Evolutionary conservation across 2,113 vertebrate genomes (phyloP).

Genomic region (Thermophis baileyi): DNA sequence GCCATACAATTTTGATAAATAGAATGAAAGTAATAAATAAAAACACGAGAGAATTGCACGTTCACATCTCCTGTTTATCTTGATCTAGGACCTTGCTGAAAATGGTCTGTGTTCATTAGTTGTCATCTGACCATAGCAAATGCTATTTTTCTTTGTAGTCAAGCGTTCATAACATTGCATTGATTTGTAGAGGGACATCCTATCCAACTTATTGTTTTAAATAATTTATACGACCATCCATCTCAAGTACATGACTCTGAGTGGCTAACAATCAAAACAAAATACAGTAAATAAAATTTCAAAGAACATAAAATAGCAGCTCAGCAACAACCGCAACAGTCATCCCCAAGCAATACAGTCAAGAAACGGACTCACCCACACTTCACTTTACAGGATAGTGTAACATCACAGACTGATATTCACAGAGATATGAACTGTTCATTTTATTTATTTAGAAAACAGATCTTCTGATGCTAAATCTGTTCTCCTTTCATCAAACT

Average conservation of each 20-base stretch:
- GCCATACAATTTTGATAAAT: too few species aligned
- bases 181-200: neutral
- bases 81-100: conserved; percentile 38
- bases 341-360: neutral
- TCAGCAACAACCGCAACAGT: neutral
- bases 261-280: neutral
- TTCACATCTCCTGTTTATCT: conserved; percentile 35
- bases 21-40: too few species aligned
- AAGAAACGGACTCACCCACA: conserved; percentile 1
- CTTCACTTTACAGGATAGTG: conserved; percentile 62
- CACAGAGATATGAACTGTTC: conserved; percentile 59
- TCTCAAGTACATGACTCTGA: neutral
- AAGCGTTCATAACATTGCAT: conserved; percentile 24
- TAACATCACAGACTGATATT: conserved; percentile 54
- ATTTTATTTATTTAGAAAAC: conserved; percentile 52
- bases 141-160: conserved; percentile 29
- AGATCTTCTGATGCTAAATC: neutral
- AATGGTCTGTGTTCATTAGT: conserved; percentile 33
- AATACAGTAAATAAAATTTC: neutral
- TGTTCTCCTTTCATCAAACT: neutral
- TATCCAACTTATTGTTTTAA: conserved; percentile 43
- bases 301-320: neutral
- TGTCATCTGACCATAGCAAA: conserved; percentile 25
- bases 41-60: conserved; percentile 31
- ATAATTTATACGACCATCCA: conserved; percentile 56